These are phyloP conservation scores for Meteorus colon DNA, from an alignment of 2,888 invertebrate species.

Conservation along the genomic window DNA sequence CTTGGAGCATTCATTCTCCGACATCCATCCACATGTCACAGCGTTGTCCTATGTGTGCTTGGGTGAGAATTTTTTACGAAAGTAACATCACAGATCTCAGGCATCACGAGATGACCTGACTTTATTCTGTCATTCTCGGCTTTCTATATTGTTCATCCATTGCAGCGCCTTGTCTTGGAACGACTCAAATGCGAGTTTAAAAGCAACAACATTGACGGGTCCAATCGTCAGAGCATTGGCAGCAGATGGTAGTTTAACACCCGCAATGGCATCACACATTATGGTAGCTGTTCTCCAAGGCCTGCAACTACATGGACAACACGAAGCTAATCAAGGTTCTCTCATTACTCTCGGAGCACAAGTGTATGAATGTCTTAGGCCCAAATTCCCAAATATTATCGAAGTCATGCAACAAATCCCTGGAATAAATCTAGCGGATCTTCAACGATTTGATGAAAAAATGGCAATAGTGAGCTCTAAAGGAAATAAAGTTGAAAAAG, in stretches of 20 bases:
- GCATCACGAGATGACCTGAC: neutral
- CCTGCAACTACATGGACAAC: constrained; percentile 90
- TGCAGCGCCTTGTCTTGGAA: constrained; percentile 85
- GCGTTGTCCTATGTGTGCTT: constrained; percentile 79
- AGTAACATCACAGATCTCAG: neutral
- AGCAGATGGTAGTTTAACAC: constrained; percentile 78
- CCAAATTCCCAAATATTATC: constrained; percentile 83
- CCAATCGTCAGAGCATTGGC: constrained; percentile 82
- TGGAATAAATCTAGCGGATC: constrained; percentile 84
- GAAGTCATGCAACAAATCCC: constrained; percentile 84
- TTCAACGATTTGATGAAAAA: constrained; percentile 91
- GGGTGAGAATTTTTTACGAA: constrained; percentile 69
- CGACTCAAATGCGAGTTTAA: constrained; percentile 87
- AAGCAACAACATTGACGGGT: constrained; percentile 85
- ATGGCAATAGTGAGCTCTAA: constrained; percentile 80
- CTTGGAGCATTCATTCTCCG: constrained; percentile 84
- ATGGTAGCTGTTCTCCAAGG: constrained; percentile 86
- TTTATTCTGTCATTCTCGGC: neutral
- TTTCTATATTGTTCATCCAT: constrained; percentile 46
- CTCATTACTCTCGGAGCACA: constrained; percentile 87
- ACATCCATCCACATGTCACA: constrained; percentile 79
- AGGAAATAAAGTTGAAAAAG: constrained; percentile 89
- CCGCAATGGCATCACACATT: constrained; percentile 82
- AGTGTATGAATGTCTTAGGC: constrained; percentile 88
- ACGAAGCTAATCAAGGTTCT: constrained; percentile 90